Evolutionary conservation across 2,113 vertebrate genomes (phyloP), one percentile per base, ranked within the genome.

Genomic region (Tauraco erythrolophus): DNA sequence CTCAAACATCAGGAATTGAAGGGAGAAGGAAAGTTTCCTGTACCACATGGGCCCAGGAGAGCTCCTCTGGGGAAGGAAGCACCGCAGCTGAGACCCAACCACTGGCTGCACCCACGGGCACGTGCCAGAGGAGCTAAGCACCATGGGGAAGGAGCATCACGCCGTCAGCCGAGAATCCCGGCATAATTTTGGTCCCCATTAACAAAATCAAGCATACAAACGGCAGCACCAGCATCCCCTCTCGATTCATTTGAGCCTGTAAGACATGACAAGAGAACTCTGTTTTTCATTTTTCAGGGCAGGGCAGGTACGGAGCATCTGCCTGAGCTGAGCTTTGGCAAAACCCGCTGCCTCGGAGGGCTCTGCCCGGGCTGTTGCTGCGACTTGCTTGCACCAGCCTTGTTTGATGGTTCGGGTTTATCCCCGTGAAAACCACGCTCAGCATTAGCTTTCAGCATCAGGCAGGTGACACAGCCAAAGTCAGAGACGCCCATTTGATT

Each of bases 101-200:
- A n/a, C 43, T 92, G n/a, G 14, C 8, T 58, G 28, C n/a, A 74
- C 37, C 37, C 8, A 0, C n/a, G 60, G 39, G 37, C 14, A 70
- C 0, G 0, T 3, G 4, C n/a, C 8, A 6, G 13, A 74, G 30
- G 30, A 77, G 45, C 43, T 1, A 0, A 51, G 23, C 16, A 74
- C 11, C 56, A 84, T 1, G 1, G 65, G 14, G 41, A 57, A 69
- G 51, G 51, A 89, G 41, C 61, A 71, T 13, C 33, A 46, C 0
- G 0, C 4, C 46, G 12, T 19, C 85, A 51, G 23, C 33, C 19
- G 31, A 84, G 51, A 84, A 77, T 19, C 21, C 11, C 19, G 70
- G 64, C 19, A 14, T 17, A 69, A 72, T 31, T 92, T 88, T 70
- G 33, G 10, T 50, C n/a, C 54, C 18, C 58, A 21, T 31, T 14